Evolutionary conservation across 2,888 invertebrate genomes (phyloP).

Genomic region (Andrena trimmerana): DNA sequence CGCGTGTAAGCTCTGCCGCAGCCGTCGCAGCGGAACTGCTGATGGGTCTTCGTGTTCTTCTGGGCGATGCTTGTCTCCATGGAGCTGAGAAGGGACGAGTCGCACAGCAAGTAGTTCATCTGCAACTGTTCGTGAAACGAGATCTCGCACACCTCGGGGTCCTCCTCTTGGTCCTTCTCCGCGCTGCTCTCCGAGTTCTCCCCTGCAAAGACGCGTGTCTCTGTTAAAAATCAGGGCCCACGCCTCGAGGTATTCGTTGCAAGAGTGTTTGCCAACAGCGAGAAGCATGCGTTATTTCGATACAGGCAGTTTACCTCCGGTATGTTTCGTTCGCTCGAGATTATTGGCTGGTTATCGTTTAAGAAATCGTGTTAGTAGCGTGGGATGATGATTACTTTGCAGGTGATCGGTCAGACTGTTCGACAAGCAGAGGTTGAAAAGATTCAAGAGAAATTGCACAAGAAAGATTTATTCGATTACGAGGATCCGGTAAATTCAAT

Average conservation of each 20-base stretch:
- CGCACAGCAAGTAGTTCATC: slow-evolving; percentile 68
- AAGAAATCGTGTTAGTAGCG: slow-evolving; percentile 17
- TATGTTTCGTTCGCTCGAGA: background rate
- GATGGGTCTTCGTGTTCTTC: slow-evolving; percentile 55
- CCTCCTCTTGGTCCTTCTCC: slow-evolving; percentile 55
- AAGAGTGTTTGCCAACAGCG: slow-evolving; percentile 1
- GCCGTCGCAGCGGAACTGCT: slow-evolving; percentile 78
- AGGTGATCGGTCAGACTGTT: too few relatives aligned
- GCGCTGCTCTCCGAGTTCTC: slow-evolving; percentile 44
- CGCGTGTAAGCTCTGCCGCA: slow-evolving; percentile 83
- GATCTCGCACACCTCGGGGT: slow-evolving; percentile 65
- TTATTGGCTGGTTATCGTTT: slow-evolving; percentile 23
- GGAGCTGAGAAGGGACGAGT: slow-evolving; percentile 67
- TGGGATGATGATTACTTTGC: background rate
- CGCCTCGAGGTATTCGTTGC: background rate
- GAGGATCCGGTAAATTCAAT: background rate
- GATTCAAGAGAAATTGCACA: background rate
- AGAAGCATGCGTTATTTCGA: slow-evolving; percentile 35
- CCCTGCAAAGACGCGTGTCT: slow-evolving; percentile 63
- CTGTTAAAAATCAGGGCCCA: slow-evolving; percentile 49
- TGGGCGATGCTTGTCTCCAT: slow-evolving; percentile 59
- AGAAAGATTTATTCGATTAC: background rate
- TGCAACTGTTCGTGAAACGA: slow-evolving; percentile 69
- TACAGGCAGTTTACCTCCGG: slow-evolving; percentile 26
- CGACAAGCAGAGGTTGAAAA: background rate